These are phyloP conservation scores for Ammodramus savannarum DNA, from an alignment of 2,113 vertebrate species.

Conservation along the genomic window DNA sequence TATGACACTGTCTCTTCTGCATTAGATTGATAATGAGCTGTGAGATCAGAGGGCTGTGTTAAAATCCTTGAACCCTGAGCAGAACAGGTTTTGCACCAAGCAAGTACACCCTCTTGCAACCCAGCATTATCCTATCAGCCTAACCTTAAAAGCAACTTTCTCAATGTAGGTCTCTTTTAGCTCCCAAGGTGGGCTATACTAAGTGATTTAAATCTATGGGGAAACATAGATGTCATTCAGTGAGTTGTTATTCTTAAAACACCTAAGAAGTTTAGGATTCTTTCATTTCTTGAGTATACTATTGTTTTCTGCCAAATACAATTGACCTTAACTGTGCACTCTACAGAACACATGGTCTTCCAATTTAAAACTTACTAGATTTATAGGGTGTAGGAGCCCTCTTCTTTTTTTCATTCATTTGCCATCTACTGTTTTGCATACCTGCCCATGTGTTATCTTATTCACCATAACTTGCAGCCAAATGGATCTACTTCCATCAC, in stretches of 20 bases:
- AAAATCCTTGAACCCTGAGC: neutral
- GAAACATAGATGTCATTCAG: neutral
- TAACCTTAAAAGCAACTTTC: neutral
- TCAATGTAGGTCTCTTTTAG: neutral
- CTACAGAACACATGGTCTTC: rapidly evolving
- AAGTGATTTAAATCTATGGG: neutral
- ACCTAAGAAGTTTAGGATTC: neutral
- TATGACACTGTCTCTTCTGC: neutral
- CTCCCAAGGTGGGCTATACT: neutral
- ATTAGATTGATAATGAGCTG: neutral
- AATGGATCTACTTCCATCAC: neutral
- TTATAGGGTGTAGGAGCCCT: neutral
- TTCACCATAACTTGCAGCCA: neutral
- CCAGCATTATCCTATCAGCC: no score
- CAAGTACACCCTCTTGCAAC: rapidly evolving
- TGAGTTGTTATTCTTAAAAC: neutral
- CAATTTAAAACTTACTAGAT: neutral
- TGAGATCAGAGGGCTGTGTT: neutral
- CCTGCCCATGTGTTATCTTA: neutral
- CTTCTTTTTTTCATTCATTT: neutral
- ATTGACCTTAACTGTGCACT: neutral
- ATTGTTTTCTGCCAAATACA: neutral
- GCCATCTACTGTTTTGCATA: neutral
- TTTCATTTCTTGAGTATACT: neutral
- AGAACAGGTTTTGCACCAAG: neutral